Conservation (phyloP, 2,113 vertebrate species). For the Alethe diademata region DNA sequence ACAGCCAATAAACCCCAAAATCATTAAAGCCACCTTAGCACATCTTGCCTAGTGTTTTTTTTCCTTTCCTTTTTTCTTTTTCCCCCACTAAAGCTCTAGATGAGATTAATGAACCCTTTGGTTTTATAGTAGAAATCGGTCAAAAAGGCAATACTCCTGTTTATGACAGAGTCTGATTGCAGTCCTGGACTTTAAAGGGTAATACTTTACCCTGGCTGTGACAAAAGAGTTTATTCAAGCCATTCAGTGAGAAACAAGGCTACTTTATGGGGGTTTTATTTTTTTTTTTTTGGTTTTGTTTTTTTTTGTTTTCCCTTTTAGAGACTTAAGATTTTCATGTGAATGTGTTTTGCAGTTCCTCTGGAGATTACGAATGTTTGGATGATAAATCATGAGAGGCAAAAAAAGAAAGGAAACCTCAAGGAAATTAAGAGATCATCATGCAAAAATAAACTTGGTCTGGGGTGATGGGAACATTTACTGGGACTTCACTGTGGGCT, state of each 20-base stretch:
- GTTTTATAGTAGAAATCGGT: neutral
- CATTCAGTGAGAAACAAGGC: neutral
- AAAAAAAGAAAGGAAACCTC: constrained; percentile 21
- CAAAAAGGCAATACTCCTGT: neutral
- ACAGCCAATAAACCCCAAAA: neutral
- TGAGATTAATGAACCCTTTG: neutral
- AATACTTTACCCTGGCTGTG: neutral
- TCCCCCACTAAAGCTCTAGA: neutral
- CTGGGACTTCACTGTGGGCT: neutral
- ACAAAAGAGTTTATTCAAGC: neutral
- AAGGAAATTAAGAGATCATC: neutral
- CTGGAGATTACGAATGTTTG: constrained; percentile 24
- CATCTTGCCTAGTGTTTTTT: neutral
- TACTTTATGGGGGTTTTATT: neutral
- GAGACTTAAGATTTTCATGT: constrained; percentile 6
- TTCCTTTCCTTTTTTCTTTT: too few species aligned
- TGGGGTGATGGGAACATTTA: constrained; percentile 6
- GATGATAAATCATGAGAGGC: neutral
- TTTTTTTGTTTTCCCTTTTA: neutral
- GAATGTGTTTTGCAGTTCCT: constrained; percentile 14
- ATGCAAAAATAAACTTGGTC: neutral
- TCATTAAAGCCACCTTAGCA: neutral
- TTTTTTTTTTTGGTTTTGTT: neutral
- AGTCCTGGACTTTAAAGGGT: neutral
- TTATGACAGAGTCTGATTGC: neutral